These are phyloP conservation scores for Danio jaintianensis DNA, from an alignment of 2,797 vertebrate species.

Conservation along the genomic window DNA sequence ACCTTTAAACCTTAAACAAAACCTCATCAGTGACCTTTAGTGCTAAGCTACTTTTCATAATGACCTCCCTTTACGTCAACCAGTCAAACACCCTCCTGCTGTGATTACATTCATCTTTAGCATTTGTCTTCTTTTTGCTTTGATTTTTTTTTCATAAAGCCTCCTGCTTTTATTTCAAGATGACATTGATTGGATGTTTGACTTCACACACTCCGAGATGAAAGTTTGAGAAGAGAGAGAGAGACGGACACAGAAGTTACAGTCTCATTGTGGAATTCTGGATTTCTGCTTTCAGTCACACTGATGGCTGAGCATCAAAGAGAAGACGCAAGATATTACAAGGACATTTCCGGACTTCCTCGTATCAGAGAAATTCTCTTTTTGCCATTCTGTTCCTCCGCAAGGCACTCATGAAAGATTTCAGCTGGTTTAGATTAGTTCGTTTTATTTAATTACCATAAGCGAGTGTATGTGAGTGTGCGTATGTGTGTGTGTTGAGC, in stretches of 20 bases:
- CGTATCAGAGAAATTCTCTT: constrained; percentile 28
- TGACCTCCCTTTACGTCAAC: neutral
- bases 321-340: constrained; percentile 36
- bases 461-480: constrained; percentile 36
- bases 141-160: neutral
- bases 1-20: neutral
- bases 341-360: constrained; percentile 51
- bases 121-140: neutral
- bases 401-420: constrained; percentile 36
- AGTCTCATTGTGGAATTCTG: constrained; percentile 49
- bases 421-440: constrained; percentile 56
- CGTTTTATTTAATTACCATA: constrained; percentile 44
- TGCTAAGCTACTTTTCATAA: constrained; percentile 3
- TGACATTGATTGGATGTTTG: constrained; percentile 19
- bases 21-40: neutral
- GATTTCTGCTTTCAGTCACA: constrained; percentile 45
- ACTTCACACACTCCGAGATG: constrained; percentile 4
- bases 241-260: constrained; percentile 51
- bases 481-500: constrained; percentile 41
- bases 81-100: neutral
- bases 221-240: constrained; percentile 22
- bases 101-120: neutral
- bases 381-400: constrained; percentile 39
- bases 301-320: constrained; percentile 52
- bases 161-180: constrained; percentile 4